Conservation (phyloP, 2,113 vertebrate species). For the Lichenostomus cassidix region DNA sequence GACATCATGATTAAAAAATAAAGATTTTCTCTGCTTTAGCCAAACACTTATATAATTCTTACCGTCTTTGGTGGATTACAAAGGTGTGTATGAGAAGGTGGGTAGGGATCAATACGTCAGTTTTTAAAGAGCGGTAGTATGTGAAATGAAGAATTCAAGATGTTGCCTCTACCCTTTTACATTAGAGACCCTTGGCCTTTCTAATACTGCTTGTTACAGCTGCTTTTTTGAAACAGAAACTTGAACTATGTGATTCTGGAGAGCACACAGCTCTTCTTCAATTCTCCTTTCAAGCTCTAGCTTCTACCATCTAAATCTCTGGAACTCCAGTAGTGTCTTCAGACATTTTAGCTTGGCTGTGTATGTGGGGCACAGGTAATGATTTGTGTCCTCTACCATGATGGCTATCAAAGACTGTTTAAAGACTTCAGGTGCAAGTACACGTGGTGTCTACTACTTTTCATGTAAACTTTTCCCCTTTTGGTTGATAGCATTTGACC, state of each 20-base stretch:
- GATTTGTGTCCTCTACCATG: neutral
- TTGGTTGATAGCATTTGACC: conserved; percentile 1
- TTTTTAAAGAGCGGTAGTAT: neutral
- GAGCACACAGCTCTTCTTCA: neutral
- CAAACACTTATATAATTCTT: neutral
- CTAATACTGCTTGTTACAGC: neutral
- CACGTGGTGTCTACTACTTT: neutral
- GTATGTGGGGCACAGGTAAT: neutral
- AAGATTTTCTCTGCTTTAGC: neutral
- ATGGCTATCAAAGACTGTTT: neutral
- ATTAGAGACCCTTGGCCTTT: neutral
- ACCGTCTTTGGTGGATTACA: neutral
- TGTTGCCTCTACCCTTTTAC: neutral
- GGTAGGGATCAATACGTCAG: neutral
- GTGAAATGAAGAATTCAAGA: neutral
- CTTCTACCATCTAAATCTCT: neutral
- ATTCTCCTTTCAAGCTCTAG: neutral
- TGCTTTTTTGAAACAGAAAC: neutral
- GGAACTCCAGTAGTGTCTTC: neutral
- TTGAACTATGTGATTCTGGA: neutral
- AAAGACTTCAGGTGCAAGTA: neutral
- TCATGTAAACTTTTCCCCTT: neutral
- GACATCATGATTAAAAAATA: neutral
- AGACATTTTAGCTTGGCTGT: neutral
- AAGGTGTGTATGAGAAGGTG: neutral